Percentiles rank a stretch among this genome's conserved stretches.
These are phyloP conservation scores for Hirundichthys speculiger DNA, from an alignment of 2,113 vertebrate species.

Conservation along the genomic window DNA sequence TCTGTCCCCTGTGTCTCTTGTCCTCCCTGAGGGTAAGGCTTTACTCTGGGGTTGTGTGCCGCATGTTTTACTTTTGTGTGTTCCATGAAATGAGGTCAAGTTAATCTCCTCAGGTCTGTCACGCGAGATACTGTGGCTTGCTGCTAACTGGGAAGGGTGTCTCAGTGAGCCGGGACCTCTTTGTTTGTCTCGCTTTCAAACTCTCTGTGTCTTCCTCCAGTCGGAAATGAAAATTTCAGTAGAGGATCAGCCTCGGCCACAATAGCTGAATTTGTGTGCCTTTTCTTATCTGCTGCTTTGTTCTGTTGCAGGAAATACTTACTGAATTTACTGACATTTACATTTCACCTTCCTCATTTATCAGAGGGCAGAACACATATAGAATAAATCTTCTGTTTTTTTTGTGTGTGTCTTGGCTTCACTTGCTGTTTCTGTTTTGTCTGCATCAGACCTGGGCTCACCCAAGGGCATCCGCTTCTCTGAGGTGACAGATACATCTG, in stretches of 20 bases:
- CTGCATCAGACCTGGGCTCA: conserved; percentile 84
- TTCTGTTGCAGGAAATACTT: conserved; percentile 13
- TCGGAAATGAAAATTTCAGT: conserved; percentile 21
- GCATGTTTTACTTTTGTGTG: conserved; percentile 77
- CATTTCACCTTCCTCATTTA: background rate
- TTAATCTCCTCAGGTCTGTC: conserved; percentile 77
- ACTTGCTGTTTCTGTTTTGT: conserved; percentile 33
- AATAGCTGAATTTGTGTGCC: conserved; percentile 21
- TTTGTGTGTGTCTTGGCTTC: conserved; percentile 21
- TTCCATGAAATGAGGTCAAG: conserved; percentile 73
- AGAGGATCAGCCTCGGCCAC: too few relatives aligned
- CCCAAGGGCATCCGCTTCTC: conserved; percentile 91
- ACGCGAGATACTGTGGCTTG: conserved; percentile 63
- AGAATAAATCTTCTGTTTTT: conserved; percentile 24
- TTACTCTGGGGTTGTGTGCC: conserved; percentile 70
- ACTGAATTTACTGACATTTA: background rate
- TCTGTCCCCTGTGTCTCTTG: conserved; percentile 55
- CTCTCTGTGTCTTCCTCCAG: conserved; percentile 12
- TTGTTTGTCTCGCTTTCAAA: conserved; percentile 42
- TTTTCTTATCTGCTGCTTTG: conserved; percentile 28
- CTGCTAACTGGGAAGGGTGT: conserved; percentile 52
- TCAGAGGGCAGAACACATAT: background rate
- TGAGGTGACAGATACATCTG: conserved; percentile 90
- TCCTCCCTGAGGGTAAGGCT: conserved; percentile 63
- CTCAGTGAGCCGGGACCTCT: conserved; percentile 49